Conservation (phyloP, 2,888 invertebrate species). For the Torymus tubicola region DNA sequence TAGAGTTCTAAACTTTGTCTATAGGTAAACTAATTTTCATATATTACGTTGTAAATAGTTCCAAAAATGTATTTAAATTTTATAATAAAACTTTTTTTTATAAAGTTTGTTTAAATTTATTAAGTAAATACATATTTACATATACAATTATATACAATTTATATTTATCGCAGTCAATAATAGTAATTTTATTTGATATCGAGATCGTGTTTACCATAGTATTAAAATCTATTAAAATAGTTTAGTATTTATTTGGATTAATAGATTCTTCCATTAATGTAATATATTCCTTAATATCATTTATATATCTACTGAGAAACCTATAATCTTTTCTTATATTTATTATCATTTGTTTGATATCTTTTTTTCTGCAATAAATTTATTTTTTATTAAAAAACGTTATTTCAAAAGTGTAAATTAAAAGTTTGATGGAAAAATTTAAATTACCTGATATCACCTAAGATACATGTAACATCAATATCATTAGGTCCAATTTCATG, state of each 20-base stretch:
- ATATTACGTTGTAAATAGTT: slow-evolving; percentile 24
- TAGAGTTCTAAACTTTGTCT: not conserved
- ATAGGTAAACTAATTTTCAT: not conserved
- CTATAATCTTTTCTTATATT: slow-evolving; percentile 67
- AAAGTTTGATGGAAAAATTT: not conserved
- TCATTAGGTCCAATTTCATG: slow-evolving; percentile 64
- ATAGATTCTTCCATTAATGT: slow-evolving; percentile 65
- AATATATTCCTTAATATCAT: slow-evolving; percentile 68
- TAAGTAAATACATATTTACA: slow-evolving; percentile 20
- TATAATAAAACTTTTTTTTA: slow-evolving; percentile 19
- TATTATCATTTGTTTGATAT: slow-evolving; percentile 66
- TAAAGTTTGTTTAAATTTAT: slow-evolving; percentile 16
- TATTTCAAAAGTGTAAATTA: not conserved
- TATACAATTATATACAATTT: slow-evolving; percentile 44
- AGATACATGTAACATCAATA: slow-evolving; percentile 63
- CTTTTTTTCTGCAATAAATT: slow-evolving; percentile 63
- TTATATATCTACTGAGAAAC: slow-evolving; percentile 68
- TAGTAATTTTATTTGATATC: not conserved
- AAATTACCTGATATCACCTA: slow-evolving; percentile 67
- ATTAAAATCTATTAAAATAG: slow-evolving; percentile 8
- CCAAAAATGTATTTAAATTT: slow-evolving; percentile 11
- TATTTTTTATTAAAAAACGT: slow-evolving; percentile 21
- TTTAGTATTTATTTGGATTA: slow-evolving; percentile 23
- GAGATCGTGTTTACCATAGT: slow-evolving; percentile 19
- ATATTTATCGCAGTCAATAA: slow-evolving; percentile 11